A percentile compares a stretch with the other conserved stretches of the same genome.
Conservation (phyloP, 2,797 vertebrate genomes). For the Rhodeus uyekii region DNA sequence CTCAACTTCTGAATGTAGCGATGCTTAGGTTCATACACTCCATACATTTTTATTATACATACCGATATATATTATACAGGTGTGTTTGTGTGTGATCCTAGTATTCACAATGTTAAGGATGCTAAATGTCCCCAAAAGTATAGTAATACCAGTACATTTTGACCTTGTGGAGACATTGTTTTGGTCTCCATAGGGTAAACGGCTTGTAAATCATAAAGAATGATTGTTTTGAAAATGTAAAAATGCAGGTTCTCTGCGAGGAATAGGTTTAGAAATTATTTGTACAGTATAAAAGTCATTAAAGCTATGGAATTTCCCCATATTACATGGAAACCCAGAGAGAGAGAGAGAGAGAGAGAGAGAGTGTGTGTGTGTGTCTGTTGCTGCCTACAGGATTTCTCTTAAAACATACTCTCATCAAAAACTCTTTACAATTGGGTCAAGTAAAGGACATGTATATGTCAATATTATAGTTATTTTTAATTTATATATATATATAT, state of each 20-base stretch:
- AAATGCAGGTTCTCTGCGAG: background rate
- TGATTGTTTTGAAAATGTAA: background rate
- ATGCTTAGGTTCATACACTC: background rate
- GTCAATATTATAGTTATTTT: no score
- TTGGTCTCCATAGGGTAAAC: background rate
- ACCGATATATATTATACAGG: slow-evolving; percentile 3
- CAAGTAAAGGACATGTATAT: no score
- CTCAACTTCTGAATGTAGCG: background rate
- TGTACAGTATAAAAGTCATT: background rate
- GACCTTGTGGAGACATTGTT: background rate
- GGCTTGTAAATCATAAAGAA: background rate
- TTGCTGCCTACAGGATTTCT: background rate
- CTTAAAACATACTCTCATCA: slow-evolving; percentile 31
- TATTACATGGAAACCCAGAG: background rate
- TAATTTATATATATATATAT: no score
- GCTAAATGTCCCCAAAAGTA: background rate
- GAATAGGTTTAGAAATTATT: background rate
- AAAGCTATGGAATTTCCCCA: background rate
- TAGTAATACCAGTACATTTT: background rate
- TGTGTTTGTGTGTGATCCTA: background rate
- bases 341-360: no score
- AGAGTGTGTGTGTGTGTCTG: no score
- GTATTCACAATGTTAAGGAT: background rate
- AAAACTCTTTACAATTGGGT: slow-evolving; percentile 29
- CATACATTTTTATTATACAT: no score